Percentiles rank a stretch among this genome's conserved stretches.
Conservation (phyloP, 2,797 vertebrate species). For the Notoglanidium macrostoma region DNA sequence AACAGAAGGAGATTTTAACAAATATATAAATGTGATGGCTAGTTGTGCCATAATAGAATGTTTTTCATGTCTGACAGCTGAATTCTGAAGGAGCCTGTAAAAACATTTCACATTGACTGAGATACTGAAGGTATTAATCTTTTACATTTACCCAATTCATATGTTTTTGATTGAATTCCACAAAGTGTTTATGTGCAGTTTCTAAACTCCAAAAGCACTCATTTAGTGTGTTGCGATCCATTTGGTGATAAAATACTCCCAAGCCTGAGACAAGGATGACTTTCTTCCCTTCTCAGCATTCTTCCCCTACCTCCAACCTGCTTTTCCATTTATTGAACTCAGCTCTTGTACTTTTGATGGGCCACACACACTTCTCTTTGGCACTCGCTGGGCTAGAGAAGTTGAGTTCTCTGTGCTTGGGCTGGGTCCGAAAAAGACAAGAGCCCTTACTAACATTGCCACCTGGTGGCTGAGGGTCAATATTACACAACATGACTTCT, state of each 20-base stretch:
- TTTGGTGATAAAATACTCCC: not conserved
- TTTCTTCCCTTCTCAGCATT: slow-evolving; percentile 16
- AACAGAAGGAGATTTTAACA: not conserved
- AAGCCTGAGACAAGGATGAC: not conserved
- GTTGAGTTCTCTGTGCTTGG: slow-evolving; percentile 21
- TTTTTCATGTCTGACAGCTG: not conserved
- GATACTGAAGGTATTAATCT: not conserved
- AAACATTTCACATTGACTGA: not conserved
- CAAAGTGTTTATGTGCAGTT: not conserved
- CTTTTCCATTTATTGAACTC: slow-evolving; percentile 60
- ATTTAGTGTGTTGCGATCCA: slow-evolving; percentile 30
- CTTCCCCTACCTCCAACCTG: slow-evolving; percentile 38
- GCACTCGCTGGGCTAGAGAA: slow-evolving; percentile 5
- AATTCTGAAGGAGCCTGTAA: not conserved
- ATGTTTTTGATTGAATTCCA: not conserved
- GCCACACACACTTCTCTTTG: slow-evolving; percentile 38
- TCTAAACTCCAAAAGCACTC: slow-evolving; percentile 30
- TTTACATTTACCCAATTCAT: not conserved
- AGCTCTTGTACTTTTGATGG: slow-evolving; percentile 55
- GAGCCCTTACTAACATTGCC: slow-evolving; percentile 64
- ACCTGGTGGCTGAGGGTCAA: slow-evolving; percentile 53
- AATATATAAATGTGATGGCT: not conserved
- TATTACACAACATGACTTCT: slow-evolving; percentile 29
- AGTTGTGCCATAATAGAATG: not conserved
- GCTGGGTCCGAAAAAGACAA: slow-evolving; percentile 47